Conservation (phyloP, 2,797 vertebrate species). For the Forpus xanthops region DNA sequence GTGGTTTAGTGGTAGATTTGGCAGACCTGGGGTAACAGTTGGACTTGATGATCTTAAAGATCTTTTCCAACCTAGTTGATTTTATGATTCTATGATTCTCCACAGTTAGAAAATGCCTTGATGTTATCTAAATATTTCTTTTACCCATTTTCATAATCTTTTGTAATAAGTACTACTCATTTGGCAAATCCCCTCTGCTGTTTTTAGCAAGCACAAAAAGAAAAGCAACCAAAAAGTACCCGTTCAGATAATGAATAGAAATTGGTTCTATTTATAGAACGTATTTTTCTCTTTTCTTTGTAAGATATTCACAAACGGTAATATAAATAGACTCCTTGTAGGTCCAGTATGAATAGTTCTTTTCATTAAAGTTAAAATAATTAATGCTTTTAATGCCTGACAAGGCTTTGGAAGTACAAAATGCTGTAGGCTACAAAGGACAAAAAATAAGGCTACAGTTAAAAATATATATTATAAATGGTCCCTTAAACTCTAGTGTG, state of each 20-base stretch:
- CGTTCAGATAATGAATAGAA: background rate
- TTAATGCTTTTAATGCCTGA: constrained; percentile 49
- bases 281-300: constrained; percentile 18
- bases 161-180: background rate
- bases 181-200: background rate
- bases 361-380: constrained; percentile 52
- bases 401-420: constrained; percentile 44
- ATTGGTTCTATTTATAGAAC: background rate
- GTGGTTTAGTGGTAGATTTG: background rate
- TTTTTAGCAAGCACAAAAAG: background rate
- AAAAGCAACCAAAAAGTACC: background rate
- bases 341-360: background rate
- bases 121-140: background rate
- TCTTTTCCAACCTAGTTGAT: background rate
- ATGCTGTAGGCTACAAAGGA: background rate
- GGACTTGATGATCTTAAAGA: background rate
- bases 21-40: background rate
- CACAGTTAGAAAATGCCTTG: background rate
- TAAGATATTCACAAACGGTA: background rate
- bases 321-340: constrained; percentile 3
- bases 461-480: constrained; percentile 50
- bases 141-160: background rate
- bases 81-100: background rate
- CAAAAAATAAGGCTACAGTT: constrained; percentile 44
- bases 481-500: constrained; percentile 47